These are phyloP conservation scores for Helarctos malayanus DNA, from an alignment of 2,797 vertebrate genomes.

Conservation along the genomic window DNA sequence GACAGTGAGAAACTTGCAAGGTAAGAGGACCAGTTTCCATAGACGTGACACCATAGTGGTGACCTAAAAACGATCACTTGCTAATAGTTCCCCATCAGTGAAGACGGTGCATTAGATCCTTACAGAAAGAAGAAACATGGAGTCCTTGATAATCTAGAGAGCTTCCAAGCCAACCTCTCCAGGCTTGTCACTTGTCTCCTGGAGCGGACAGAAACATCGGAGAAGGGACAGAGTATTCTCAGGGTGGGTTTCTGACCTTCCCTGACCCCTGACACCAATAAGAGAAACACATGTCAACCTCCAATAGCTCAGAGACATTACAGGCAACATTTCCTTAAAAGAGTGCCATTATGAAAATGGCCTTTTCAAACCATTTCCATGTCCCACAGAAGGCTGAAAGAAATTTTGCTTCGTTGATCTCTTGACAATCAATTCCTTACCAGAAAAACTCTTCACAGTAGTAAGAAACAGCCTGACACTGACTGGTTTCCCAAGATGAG, in stretches of 20 bases:
- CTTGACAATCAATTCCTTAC: background rate
- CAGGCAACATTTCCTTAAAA: background rate
- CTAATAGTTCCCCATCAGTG: background rate
- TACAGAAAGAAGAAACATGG: background rate
- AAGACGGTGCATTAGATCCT: fast-evolving
- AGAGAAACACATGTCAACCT: background rate
- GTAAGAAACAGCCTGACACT: background rate
- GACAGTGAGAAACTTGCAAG: background rate
- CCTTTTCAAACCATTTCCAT: background rate
- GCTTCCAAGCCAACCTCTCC: background rate
- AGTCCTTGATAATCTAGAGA: slow-evolving; percentile 2
- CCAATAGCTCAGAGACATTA: background rate
- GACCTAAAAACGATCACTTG: background rate
- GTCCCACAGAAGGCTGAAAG: background rate
- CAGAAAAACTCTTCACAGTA: background rate
- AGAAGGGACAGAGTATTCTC: background rate
- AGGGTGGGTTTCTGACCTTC: background rate
- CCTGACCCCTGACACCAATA: background rate
- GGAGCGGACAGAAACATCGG: background rate
- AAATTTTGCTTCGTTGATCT: background rate
- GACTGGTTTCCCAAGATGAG: background rate
- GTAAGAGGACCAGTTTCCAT: fast-evolving
- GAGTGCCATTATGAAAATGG: background rate
- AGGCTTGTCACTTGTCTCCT: background rate
- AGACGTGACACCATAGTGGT: background rate